These are phyloP conservation scores for Drosophila trichaetosa DNA, from an alignment of 2,888 invertebrate genomes.

Conservation along the genomic window DNA sequence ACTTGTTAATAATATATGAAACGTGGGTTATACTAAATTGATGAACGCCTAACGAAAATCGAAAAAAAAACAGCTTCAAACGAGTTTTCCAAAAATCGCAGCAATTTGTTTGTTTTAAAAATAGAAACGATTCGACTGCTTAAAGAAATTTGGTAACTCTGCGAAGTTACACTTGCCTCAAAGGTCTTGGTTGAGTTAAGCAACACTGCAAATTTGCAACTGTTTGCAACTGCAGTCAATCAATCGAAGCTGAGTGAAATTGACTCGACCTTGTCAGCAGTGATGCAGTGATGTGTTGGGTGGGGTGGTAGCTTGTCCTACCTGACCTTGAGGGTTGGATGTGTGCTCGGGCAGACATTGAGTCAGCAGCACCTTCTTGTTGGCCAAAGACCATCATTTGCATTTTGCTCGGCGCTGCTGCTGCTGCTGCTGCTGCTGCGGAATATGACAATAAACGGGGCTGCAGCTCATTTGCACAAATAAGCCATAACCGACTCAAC, in stretches of 20 bases:
- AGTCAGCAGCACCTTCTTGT: constrained; percentile 25
- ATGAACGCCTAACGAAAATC: neutral
- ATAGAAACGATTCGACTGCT: neutral
- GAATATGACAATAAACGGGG: constrained; percentile 69
- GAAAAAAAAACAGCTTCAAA: too few species aligned
- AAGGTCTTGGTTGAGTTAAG: neutral
- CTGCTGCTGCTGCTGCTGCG: constrained; percentile 26
- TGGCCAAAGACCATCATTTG: constrained; percentile 68
- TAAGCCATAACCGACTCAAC: constrained; percentile 69
- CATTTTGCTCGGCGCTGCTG: constrained; percentile 51
- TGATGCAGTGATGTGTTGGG: constrained; percentile 3
- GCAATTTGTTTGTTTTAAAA: too few species aligned
- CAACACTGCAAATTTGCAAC: neutral
- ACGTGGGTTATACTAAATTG: neutral
- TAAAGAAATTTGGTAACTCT: neutral
- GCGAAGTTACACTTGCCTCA: neutral
- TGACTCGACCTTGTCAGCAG: constrained; percentile 24
- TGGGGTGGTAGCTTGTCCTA: neutral
- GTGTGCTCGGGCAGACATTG: constrained; percentile 27
- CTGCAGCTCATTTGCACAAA: constrained; percentile 79
- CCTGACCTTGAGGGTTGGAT: constrained; percentile 53
- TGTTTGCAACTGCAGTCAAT: neutral
- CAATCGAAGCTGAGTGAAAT: neutral
- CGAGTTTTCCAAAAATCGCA: too few species aligned
- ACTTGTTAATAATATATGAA: neutral